phyloP scores from a whole-genome alignment of 64 coral and sea anemone species.

The Montipora sp. region DNA sequence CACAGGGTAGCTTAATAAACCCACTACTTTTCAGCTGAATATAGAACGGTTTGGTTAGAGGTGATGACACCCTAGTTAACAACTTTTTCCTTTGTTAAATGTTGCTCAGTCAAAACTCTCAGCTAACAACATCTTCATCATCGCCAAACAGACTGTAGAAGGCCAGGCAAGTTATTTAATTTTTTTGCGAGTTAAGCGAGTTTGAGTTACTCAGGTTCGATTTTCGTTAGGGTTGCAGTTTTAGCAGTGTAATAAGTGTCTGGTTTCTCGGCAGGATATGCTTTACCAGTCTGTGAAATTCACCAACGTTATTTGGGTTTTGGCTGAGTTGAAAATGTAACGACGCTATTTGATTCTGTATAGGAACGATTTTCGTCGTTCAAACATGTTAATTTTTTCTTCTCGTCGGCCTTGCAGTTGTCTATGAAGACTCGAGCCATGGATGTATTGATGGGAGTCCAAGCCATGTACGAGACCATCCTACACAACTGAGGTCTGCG shows the following conservation, averaged over 20 bases:
- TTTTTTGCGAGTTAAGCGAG: too few relatives aligned
- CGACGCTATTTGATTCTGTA: background rate
- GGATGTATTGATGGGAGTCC: constrained; percentile 62
- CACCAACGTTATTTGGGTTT: constrained; percentile 91
- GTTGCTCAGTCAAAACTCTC: constrained; percentile 82
- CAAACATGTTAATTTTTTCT: background rate
- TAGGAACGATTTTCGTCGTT: background rate
- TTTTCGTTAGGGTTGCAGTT: background rate
- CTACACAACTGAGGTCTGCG: constrained; percentile 41
- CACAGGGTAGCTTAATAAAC: too few relatives aligned
- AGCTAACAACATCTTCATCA: constrained; percentile 92
- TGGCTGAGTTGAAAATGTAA: constrained; percentile 93
- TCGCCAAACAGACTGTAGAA: constrained; percentile 90
- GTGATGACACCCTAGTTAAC: background rate
- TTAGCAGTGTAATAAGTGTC: background rate
- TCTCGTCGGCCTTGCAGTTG: constrained; percentile 36
- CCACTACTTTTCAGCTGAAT: too few relatives aligned
- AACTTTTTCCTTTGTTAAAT: constrained; percentile 45
- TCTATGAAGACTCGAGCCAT: constrained; percentile 78
- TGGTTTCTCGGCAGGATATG: constrained; percentile 71
- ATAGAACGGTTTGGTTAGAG: too few relatives aligned
- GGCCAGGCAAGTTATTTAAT: constrained; percentile 66
- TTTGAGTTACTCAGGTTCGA: too few relatives aligned
- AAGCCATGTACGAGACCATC: constrained; percentile 70
- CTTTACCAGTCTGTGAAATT: constrained; percentile 95